Base-by-base conservation (phyloP, 1,140 invertebrate species). In the Cyclargus thomasi region DNA sequence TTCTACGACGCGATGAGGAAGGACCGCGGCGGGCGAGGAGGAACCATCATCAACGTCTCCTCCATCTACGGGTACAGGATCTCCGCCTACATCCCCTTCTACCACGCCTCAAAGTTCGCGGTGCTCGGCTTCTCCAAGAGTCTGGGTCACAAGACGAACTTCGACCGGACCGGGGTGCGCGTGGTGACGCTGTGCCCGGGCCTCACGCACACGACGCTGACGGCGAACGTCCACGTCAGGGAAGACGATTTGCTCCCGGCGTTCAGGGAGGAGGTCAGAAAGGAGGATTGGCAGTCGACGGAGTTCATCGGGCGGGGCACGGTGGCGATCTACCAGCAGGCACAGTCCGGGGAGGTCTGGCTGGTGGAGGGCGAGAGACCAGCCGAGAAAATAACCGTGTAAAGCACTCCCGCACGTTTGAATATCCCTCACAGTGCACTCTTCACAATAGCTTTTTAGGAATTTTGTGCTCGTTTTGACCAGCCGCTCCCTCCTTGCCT, bases 81-180 rank as follows among this genome's bases (percentile, higher is more conserved):
- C n/a, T 90, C 91, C 36, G 92, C 92, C 20, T 91, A 92, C 68
- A 74, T 92, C 66, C 94, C 94, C 0, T 88, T 93, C 20, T 96
- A 96, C 75, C 90, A 90, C 1, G 93, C 92, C 0, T 94, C 94
- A 0, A 96, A 96, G 76, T 92, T 93, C 74, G 94, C 91, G 10
- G 86, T 93, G 2, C 74, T 92, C 7, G 91, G 91, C 36, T 90
- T 92, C 53, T 92, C 91, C 0, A 86, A 83, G 22, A 90, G 89
- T 10, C 79, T 92, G 35, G 92, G 93, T 73, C 83, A 92, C 67
- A 76, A 88, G 55, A 91, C 84, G 65, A 91, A 91, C 78, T 92
- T 86, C 67, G 91, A 92, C 62, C 88, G 90, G 76, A 90, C 84
- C 4, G 92, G 92, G 3, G 89, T 93, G 14, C 81, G 89, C 47